Percentiles rank a stretch among this genome's conserved stretches.
phyloP scores from a whole-genome alignment of 2,797 vertebrate genomes.

The Enteromius afrohamiltoni region DNA sequence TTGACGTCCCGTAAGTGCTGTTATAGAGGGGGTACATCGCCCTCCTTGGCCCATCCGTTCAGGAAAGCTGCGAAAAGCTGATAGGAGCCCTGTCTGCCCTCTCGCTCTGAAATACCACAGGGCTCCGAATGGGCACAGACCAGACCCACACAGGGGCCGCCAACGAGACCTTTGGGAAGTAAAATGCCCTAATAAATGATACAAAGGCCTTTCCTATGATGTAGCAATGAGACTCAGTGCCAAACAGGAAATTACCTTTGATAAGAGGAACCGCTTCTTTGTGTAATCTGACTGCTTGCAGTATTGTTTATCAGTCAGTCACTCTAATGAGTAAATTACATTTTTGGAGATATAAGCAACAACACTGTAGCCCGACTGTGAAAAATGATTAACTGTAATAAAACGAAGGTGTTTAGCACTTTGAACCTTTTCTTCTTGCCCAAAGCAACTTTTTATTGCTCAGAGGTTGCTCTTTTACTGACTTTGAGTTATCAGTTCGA shows the following conservation, averaged over 20 bases:
- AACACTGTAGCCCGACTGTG: not conserved
- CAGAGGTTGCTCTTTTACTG: not conserved
- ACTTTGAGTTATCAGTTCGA: not conserved
- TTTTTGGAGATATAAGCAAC: slow-evolving; percentile 3
- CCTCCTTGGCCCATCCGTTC: slow-evolving; percentile 56
- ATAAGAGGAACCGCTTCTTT: slow-evolving; percentile 14
- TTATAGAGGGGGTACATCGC: slow-evolving; percentile 45
- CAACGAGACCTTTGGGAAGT: not conserved
- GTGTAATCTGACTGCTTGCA: slow-evolving; percentile 15
- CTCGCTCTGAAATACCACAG: slow-evolving; percentile 14
- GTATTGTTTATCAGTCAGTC: not conserved
- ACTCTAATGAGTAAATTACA: not conserved
- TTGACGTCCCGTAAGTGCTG: slow-evolving; percentile 32
- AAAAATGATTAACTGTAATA: slow-evolving; percentile 22
- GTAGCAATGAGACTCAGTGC: not conserved
- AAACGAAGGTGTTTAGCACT: not conserved
- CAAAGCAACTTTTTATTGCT: not conserved
- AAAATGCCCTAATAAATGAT: slow-evolving; percentile 18
- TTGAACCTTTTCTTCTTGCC: slow-evolving; percentile 15
- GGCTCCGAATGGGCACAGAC: slow-evolving; percentile 22
- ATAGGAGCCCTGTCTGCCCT: slow-evolving; percentile 59
- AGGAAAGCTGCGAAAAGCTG: slow-evolving; percentile 66
- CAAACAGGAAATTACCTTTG: slow-evolving; percentile 22
- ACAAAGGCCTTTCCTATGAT: slow-evolving; percentile 2
- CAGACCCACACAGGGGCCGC: slow-evolving; percentile 5